Base-by-base conservation (phyloP, 2,888 invertebrate species). In the Lampropteryx suffumata region DNA sequence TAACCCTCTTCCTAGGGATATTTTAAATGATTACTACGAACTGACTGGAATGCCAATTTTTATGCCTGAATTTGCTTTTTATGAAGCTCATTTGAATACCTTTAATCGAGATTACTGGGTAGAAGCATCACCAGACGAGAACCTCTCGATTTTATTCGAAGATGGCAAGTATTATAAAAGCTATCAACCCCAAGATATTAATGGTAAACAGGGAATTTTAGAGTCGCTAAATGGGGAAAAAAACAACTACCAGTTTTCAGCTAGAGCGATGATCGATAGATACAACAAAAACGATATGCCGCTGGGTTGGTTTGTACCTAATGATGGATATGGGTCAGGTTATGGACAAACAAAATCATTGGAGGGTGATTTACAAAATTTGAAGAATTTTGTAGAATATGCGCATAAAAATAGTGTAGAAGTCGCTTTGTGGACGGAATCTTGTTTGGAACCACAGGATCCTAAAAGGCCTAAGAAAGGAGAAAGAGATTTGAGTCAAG, bases 61-160 rank as follows among this genome's bases (percentile, higher is more conserved):
- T 28, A 76, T 90, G 79, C 87, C 89, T 0, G 83, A 84, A 57
- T 90, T 79, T 50, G 79, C 87, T 0, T 86, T 82, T 60, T 90
- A 90, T 47, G 79, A 89, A 64, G 84, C 88, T 27, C 89, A 90
- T 72, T 69, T 90, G 29, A 87, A 88, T 49, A 73, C 86, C 7
- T 90, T 88, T 54, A 90, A 90, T 59, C 76, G 89, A 12, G 88
- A 90, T 61, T 89, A 82, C 67, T 90, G 89, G 89, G 88, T 89
- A 1, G 65, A 76, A 73, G 86, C 82, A 6, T 50, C 50, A 1
- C 30, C 71, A 28, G 65, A 72, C 13, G 76, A 69, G 0, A 35
- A 62, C 4, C 72, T 72, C 0, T 84, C 86, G 3, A 78, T 85
- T 49, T 62, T 82, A 30, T 88, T 79, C 55, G 88, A 90, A 75